Evolutionary conservation across 37 sponge, comb jelly and placozoan species (phyloP).

Genomic region (Ianthella basta): DNA sequence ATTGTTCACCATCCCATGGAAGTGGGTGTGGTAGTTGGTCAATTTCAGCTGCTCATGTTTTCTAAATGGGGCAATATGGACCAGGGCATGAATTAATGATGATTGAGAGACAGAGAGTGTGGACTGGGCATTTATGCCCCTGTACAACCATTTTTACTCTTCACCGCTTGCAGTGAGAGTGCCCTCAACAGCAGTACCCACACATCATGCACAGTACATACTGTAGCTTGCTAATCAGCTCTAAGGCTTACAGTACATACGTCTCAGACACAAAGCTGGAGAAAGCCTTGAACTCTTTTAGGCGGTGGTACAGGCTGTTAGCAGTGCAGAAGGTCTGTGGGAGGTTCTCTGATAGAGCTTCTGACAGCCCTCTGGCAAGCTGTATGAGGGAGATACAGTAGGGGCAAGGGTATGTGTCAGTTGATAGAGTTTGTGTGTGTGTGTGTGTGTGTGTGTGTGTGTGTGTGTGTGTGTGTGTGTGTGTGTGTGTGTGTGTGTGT

Average conservation of each 20-base stretch:
- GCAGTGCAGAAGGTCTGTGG: background rate
- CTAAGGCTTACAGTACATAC: background rate
- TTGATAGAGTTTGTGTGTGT: too few species aligned
- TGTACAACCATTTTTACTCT: too few species aligned
- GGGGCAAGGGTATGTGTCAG: background rate
- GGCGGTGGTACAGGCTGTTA: constrained; percentile 1
- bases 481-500: constrained; percentile 9
- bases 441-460: too few species aligned
- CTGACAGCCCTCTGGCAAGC: background rate
- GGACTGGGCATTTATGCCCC: too few species aligned
- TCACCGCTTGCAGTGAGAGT: too few species aligned
- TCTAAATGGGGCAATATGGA: too few species aligned
- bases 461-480: background rate
- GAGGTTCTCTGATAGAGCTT: background rate
- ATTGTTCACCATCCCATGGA: constrained; percentile 7
- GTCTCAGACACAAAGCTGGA: background rate
- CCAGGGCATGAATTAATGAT: too few species aligned
- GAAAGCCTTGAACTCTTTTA: constrained; percentile 8
- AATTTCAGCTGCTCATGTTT: background rate
- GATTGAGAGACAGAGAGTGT: too few species aligned
- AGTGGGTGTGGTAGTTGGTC: background rate
- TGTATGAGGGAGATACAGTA: background rate
- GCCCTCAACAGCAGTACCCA: too few species aligned
- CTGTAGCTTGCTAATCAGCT: too few species aligned
- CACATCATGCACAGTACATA: too few species aligned